Evolutionary conservation across 2,797 vertebrate genomes (phyloP), one percentile per base, ranked within the genome.

Genomic region (Acipenser ruthenus): DNA sequence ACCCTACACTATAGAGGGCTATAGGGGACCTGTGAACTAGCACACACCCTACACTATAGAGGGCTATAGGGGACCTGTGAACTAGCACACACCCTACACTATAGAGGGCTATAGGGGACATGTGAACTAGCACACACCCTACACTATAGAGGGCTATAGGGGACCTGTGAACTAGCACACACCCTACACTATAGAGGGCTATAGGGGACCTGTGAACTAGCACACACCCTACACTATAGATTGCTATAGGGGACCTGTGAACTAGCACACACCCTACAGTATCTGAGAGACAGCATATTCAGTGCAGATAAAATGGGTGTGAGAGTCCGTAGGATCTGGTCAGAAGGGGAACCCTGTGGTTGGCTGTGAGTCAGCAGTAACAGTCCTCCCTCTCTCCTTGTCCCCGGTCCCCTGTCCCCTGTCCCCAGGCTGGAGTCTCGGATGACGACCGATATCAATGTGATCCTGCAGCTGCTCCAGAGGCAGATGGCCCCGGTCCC

Each of bases 401-500:
- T 12, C 8, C 1, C 58, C 10, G 51, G 3, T 50, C 11, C 10
- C 6, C 50, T 8, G 13, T 65, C 69, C 18, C 4, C 2, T 65
- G 8, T 66, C 50, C 60, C 18, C 83, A 99, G 96, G 81, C 74
- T 99, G 81, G 96, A 99, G 80, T 92, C 92, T 63, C 91, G 92
- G 56, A 87, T 98, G 92, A 91, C 92, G 13, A 89, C 94, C 13
- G 95, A 99, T 72, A 93, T 99, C 77, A 92, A 75, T 7, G 83
- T 89, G 69, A 94, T 99, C 78, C 90, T 98, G 6, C 93, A 96
- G 85, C 91, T 98, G 52, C 91, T 99, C 63, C 94, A 95, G 77
- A 87, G 92, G 71, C 93, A 96, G 78, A 84, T 89, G 1, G 83
- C 90, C 63, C 92, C 90, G 63, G 90, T 93, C 66, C 92, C 91